phyloP scores from a whole-genome alignment of 2,888 invertebrate genomes.

The Heliconius sara region DNA sequence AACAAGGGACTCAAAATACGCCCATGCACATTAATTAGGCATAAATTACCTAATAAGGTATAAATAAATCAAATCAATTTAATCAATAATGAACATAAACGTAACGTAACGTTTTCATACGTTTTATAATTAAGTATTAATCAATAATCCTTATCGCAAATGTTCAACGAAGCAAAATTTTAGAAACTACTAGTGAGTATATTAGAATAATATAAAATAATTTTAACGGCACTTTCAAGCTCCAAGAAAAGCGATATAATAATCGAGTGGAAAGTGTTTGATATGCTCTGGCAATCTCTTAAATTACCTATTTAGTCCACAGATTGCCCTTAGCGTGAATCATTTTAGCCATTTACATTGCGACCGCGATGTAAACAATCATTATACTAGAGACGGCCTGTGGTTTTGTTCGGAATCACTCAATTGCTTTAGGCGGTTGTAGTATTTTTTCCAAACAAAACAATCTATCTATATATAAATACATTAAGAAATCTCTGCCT shows the following conservation, averaged over 20 bases:
- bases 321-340: conserved; percentile 64
- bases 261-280: conserved; percentile 67
- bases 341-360: conserved; percentile 11
- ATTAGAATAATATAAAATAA: conserved; percentile 9
- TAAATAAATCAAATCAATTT: neutral
- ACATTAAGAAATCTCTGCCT: neutral
- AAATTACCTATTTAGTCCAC: conserved; percentile 54
- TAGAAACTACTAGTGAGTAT: neutral
- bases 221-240: conserved; percentile 44
- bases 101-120: no score
- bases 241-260: conserved; percentile 59
- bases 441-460: neutral
- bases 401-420: neutral
- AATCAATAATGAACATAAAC: neutral
- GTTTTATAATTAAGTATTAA: no score
- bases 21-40: no score
- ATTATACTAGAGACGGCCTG: conserved; percentile 7
- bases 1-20: no score
- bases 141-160: neutral
- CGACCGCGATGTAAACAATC: conserved; percentile 22
- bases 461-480: no score
- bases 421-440: neutral
- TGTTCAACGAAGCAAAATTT: neutral
- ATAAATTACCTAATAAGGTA: no score
- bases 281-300: conserved; percentile 57